phyloP scores from a whole-genome alignment of 2,888 invertebrate species.

The Hoplodrina ambigua region DNA sequence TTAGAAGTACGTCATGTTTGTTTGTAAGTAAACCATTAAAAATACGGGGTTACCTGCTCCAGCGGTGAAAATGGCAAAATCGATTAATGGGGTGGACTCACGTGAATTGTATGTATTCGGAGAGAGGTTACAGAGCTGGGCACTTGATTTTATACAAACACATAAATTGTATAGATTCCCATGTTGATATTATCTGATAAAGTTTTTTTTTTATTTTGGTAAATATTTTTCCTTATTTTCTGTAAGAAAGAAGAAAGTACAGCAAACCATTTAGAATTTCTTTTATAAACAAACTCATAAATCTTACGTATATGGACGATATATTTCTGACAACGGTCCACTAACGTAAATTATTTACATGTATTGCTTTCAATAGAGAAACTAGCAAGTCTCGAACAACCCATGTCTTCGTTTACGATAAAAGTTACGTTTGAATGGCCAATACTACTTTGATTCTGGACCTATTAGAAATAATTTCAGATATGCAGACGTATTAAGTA shows the following conservation, averaged over 20 bases:
- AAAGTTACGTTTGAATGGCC: slow-evolving; percentile 12
- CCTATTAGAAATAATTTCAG: background rate
- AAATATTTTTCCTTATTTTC: background rate
- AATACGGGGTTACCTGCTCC: background rate
- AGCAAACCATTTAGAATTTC: slow-evolving; percentile 25
- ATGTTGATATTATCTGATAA: background rate
- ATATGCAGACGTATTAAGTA: background rate
- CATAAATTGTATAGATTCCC: no score
- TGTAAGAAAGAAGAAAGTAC: background rate
- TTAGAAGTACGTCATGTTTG: background rate
- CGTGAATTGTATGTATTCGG: background rate
- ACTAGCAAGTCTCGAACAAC: slow-evolving; percentile 7
- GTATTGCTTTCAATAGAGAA: slow-evolving; percentile 24
- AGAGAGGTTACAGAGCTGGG: background rate
- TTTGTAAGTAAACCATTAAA: background rate
- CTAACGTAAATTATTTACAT: slow-evolving; percentile 48
- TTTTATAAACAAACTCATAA: slow-evolving; percentile 55
- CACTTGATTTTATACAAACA: background rate
- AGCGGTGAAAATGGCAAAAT: slow-evolving; percentile 21
- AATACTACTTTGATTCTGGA: slow-evolving; percentile 31
- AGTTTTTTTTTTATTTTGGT: slow-evolving; percentile 1
- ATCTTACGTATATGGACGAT: slow-evolving; percentile 39
- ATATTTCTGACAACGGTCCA: slow-evolving; percentile 31
- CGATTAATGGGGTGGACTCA: background rate
- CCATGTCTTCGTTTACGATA: slow-evolving; percentile 6